Evolutionary conservation across 2,113 vertebrate genomes (phyloP).

Genomic region (Megaceryle maxima): DNA sequence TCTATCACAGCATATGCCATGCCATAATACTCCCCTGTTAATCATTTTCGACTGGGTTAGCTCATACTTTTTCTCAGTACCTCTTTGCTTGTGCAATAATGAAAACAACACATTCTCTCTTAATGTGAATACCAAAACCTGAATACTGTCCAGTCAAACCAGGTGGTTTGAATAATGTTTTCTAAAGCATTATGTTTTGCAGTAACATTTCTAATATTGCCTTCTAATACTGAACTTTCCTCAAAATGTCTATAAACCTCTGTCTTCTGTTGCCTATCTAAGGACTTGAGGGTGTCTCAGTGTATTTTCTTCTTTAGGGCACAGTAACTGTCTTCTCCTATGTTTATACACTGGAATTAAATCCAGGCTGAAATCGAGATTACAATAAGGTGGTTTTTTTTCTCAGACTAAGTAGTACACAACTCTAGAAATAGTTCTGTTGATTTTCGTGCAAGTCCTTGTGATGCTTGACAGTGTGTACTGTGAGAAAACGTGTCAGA

Average conservation of each 20-base stretch:
- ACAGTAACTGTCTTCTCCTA: background rate
- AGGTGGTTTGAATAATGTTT: background rate
- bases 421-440: conserved; percentile 25
- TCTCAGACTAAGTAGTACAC: background rate
- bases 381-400: background rate
- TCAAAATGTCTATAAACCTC: background rate
- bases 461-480: background rate
- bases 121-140: background rate
- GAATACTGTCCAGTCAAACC: background rate
- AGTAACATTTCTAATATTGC: background rate
- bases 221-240: background rate
- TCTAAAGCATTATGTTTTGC: background rate
- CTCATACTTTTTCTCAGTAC: background rate
- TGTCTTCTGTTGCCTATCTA: background rate
- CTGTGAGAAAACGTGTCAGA: background rate
- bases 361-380: background rate
- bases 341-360: background rate
- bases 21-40: background rate
- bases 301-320: background rate
- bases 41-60: background rate
- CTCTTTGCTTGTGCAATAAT: background rate
- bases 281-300: background rate
- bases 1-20: background rate
- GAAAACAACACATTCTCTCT: background rate
- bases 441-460: conserved; percentile 27